Evolutionary conservation across 2,113 vertebrate genomes (phyloP), one percentile per base, ranked within the genome.

Genomic region (Pionites leucogaster): DNA sequence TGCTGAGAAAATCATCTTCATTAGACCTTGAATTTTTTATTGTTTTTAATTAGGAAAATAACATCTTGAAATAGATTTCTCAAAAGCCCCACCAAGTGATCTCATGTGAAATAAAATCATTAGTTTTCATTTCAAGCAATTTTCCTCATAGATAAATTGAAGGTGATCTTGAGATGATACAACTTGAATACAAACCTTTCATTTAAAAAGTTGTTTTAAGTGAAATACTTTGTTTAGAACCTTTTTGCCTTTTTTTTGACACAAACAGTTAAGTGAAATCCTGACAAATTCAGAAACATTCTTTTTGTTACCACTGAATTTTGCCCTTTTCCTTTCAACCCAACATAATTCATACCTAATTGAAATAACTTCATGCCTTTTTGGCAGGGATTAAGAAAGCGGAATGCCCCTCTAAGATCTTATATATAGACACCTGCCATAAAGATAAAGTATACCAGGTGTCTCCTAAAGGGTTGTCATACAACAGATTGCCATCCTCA

Each of bases 351-450:
- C 50, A 8, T 44, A 31, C 16, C 55, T 60, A 65, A 75, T 6
- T 75, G 62, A 70, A 90, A 65, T 82, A 50, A 24, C 35, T 92
- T 60, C 33, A 14, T 39, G 52, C 63, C 28, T 35, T 16, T 24
- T 46, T 88, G 83, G 50, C 46, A 35, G 22, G 52, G 57, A 55
- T 69, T 70, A 76, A 71, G 57, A 65, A 62, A 70, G 13, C 16
- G 0, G 0, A 71, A 37, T 39, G 57, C 42, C 27, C 2, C 55
- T n/a, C 1, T 29, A 18, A 65, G 3, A n/a, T 83, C 57, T 23
- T 16, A n/a, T n/a, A n/a, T n/a, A 12, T 59, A 59, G 57, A 35
- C 13, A 35, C 33, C 33, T 35, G 22, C 6, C 33, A 35, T 24
- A 15, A 22, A 59, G 33, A 16, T 35, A 23, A 35, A 35, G 33